Percentiles rank a stretch among this genome's conserved stretches.
Conservation (phyloP, 2,888 invertebrate genomes). For the Micropterix aruncella region DNA sequence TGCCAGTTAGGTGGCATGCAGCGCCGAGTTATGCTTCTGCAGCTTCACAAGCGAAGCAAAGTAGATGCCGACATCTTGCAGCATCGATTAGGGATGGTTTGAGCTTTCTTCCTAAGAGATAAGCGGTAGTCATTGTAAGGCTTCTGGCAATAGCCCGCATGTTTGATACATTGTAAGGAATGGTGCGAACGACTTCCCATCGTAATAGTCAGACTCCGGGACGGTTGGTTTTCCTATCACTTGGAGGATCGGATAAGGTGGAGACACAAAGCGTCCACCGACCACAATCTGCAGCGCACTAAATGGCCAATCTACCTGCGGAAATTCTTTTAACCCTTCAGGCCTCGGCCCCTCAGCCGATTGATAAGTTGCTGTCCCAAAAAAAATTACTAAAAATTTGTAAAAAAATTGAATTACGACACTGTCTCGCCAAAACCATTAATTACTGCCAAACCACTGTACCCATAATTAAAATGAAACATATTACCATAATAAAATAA, state of each 20-base stretch:
- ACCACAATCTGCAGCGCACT: not conserved
- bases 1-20: not conserved
- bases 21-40: not conserved
- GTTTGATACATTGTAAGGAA: not conserved
- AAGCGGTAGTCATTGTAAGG: not conserved
- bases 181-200: conserved; percentile 1
- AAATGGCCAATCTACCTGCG: too few species aligned
- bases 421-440: too few species aligned
- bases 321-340: too few species aligned
- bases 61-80: not conserved
- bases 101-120: not conserved
- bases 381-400: too few species aligned
- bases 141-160: not conserved
- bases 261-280: not conserved
- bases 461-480: too few species aligned
- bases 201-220: not conserved
- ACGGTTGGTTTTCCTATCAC: not conserved
- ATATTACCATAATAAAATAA: too few species aligned
- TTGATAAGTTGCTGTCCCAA: too few species aligned
- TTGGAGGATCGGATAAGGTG: conserved; percentile 1
- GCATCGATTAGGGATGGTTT: not conserved
- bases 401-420: too few species aligned
- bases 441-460: too few species aligned
- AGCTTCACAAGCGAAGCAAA: not conserved
- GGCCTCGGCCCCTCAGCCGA: too few species aligned